Evolutionary conservation across 2,797 vertebrate genomes (phyloP), one percentile per base, ranked within the genome.

Genomic region (Microchirus variegatus): DNA sequence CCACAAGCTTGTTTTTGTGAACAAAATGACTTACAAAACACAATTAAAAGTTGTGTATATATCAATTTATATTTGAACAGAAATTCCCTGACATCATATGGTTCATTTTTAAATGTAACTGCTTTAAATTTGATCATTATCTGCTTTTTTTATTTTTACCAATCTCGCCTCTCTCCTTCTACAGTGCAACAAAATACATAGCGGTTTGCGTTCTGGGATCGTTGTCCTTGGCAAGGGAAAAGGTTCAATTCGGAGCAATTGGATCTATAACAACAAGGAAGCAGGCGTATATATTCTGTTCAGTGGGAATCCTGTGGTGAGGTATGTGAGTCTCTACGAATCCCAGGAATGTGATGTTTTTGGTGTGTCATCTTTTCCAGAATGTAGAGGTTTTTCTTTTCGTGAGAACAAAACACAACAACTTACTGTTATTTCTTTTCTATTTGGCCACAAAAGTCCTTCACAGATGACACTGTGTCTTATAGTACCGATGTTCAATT

Each of bases 261-360:
- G 92, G 80, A 98, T 97, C 90, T 96, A 94, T 70, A 94, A 96
- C 84, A 98, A 99, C 90, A 96, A 96, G 85, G 96, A 98, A 79
- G 96, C 96, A n/a, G 97, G 96, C 65, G 95, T 97, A 82, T 97
- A 97, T 82, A 95, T 97, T 84, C 92, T 97, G 60, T 96, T 95
- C 87, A 95, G 95, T 0, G 95, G 96, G 70, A 97, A 96, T 81
- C 96, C 95, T 37, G 77, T 96, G 18, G 96, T 96, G 87, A 95
- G 95, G 95, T 97, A 89, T 3, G 90, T 67, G 17, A 50, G 14
- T 54, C 35, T 67, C 4, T 3, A 42, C 15, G 44, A 48, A 54
- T 35, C 9, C 5, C 11, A 42, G 40, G 38, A 69, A 70, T 49
- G 51, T 55, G 6, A 15, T 22, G 6, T 6, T 14, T 1, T 9